phyloP scores from a whole-genome alignment of 2,888 invertebrate genomes.

The Caradrina kadenii region DNA sequence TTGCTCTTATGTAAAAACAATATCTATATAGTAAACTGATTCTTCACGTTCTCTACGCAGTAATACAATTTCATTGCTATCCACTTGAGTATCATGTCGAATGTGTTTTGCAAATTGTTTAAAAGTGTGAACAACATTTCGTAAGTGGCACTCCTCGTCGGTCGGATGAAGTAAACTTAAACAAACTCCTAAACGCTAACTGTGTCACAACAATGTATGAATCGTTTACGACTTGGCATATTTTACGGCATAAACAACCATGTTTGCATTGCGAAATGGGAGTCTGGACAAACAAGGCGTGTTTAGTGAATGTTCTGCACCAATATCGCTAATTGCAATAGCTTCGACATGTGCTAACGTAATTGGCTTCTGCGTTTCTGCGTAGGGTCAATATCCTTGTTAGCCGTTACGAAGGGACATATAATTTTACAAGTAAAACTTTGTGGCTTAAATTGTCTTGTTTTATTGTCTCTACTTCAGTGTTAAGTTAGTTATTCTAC shows the following conservation, averaged over 20 bases:
- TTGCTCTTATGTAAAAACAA: slow-evolving; percentile 32
- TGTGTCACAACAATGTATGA: slow-evolving; percentile 67
- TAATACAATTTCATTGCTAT: slow-evolving; percentile 53
- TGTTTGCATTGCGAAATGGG: slow-evolving; percentile 67
- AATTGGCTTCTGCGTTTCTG: neutral
- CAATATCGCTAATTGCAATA: slow-evolving; percentile 35
- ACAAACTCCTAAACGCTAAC: slow-evolving; percentile 65
- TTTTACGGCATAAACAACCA: slow-evolving; percentile 66
- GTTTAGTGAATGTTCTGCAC: slow-evolving; percentile 29
- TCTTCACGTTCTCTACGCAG: slow-evolving; percentile 32
- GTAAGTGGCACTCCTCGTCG: slow-evolving; percentile 54
- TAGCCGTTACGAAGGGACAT: slow-evolving; percentile 3
- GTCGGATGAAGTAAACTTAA: slow-evolving; percentile 69
- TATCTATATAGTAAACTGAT: slow-evolving; percentile 27
- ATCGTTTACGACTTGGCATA: slow-evolving; percentile 70
- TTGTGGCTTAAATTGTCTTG: neutral
- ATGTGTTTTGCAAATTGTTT: slow-evolving; percentile 53
- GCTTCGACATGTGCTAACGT: slow-evolving; percentile 31
- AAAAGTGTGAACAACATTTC: slow-evolving; percentile 55
- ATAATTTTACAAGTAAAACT: slow-evolving; percentile 5
- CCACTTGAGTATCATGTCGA: slow-evolving; percentile 44
- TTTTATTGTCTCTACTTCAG: slow-evolving; percentile 15
- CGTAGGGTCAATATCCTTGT: slow-evolving; percentile 16
- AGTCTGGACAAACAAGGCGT: slow-evolving; percentile 53
- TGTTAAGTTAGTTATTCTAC: slow-evolving; percentile 56